phyloP scores from a whole-genome alignment of 2,797 vertebrate species.

The Sebastes variabilis region DNA sequence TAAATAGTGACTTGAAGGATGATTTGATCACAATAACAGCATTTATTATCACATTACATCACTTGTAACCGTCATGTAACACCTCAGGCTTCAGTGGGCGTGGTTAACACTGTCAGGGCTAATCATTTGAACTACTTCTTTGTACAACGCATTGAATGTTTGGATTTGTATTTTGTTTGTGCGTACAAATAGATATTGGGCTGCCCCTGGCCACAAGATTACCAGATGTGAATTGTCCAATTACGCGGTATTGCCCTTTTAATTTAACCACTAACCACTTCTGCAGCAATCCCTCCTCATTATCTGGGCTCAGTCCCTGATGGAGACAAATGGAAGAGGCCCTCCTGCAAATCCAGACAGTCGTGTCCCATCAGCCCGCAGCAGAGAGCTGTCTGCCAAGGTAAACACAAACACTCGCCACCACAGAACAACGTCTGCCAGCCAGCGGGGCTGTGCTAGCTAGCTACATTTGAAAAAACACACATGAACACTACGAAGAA shows the following conservation, averaged over 20 bases:
- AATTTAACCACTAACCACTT: slow-evolving; percentile 59
- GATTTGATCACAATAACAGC: neutral
- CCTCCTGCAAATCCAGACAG: slow-evolving; percentile 60
- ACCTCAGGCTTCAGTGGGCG: neutral
- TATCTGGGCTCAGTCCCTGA: slow-evolving; percentile 55
- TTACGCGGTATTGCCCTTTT: slow-evolving; percentile 46
- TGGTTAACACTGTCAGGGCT: neutral
- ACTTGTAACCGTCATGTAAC: neutral
- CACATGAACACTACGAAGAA: neutral
- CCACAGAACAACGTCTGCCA: slow-evolving; percentile 49
- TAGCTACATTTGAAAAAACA: slow-evolving; percentile 40
- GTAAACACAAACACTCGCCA: slow-evolving; percentile 66
- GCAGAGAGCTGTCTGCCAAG: slow-evolving; percentile 63
- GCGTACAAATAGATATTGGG: slow-evolving; percentile 10
- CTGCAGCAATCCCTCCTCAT: slow-evolving; percentile 61
- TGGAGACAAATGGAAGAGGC: slow-evolving; percentile 66
- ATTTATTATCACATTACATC: neutral
- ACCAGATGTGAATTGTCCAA: slow-evolving; percentile 43
- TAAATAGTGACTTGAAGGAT: neutral
- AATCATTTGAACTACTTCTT: neutral
- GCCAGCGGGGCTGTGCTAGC: slow-evolving; percentile 34
- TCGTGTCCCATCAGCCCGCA: slow-evolving; percentile 63
- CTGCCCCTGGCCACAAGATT: neutral
- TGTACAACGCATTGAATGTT: neutral
- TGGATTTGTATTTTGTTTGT: neutral